Evolutionary conservation across 2,888 invertebrate species (phyloP).

Genomic region (Lepidocyrtinus sp.): DNA sequence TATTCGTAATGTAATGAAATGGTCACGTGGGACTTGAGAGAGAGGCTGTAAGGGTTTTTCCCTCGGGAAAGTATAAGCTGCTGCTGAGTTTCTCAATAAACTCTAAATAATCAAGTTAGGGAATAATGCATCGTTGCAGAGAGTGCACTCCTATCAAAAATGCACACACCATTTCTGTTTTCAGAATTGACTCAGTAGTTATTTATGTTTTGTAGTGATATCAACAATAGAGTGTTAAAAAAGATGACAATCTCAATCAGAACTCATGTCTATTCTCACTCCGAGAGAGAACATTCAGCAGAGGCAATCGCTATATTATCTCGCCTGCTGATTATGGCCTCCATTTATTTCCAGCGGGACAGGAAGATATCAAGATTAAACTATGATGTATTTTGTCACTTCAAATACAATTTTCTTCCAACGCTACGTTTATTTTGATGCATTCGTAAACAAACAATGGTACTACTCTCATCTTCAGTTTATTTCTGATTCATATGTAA

Average conservation of each 20-base stretch:
- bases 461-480: neutral
- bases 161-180: no score
- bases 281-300: neutral
- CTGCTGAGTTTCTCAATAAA: neutral
- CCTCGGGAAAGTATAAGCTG: neutral
- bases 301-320: constrained; percentile 4
- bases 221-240: constrained; percentile 32
- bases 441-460: neutral
- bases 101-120: neutral
- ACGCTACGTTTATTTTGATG: no score
- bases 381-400: no score
- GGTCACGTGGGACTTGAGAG: neutral
- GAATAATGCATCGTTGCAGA: neutral
- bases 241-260: constrained; percentile 46
- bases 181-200: no score
- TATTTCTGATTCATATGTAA: neutral
- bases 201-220: constrained; percentile 23
- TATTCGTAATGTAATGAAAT: neutral
- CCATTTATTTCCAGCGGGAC: constrained; percentile 17
- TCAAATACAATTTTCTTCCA: no score
- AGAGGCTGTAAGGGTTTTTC: neutral
- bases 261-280: constrained; percentile 43
- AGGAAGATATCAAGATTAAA: no score
- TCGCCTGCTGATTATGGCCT: constrained; percentile 10
- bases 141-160: neutral